phyloP scores from a whole-genome alignment of 2,797 vertebrate species.

The Meriones psammophilus region DNA sequence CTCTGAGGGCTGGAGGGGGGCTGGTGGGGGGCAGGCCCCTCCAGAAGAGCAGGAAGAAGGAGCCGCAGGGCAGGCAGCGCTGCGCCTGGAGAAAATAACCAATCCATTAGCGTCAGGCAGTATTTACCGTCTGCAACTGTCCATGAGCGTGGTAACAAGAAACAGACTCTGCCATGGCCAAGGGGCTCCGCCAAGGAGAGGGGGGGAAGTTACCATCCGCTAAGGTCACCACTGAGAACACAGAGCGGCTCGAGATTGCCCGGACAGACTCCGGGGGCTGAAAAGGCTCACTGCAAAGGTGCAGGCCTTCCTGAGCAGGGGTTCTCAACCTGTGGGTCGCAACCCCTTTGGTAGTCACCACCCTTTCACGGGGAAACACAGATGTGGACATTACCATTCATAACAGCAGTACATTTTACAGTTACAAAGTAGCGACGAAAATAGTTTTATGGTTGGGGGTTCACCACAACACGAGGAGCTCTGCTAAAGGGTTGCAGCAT shows the following conservation, averaged over 20 bases:
- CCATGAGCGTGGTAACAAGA: slow-evolving; percentile 33
- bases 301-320: not conserved
- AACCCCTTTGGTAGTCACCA: not conserved
- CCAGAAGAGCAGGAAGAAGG: not conserved
- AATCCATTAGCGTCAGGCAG: slow-evolving; percentile 25
- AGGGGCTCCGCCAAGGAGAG: not conserved
- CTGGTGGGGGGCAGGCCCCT: not conserved
- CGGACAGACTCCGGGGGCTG: slow-evolving; percentile 2
- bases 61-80: slow-evolving; percentile 28
- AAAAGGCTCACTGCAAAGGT: not conserved
- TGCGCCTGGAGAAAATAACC: not conserved
- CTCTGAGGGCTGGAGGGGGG: not conserved
- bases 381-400: not conserved
- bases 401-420: not conserved
- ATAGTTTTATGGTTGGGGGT: not conserved
- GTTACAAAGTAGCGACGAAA: not conserved
- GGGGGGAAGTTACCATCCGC: not conserved
- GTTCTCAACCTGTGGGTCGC: not conserved
- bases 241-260: not conserved
- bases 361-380: not conserved
- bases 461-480: not conserved
- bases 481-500: not conserved
- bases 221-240: not conserved
- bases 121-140: slow-evolving; percentile 45
- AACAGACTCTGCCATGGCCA: not conserved